These are phyloP conservation scores for Sinocyclocheilus maitianheensis DNA, from an alignment of 2,113 vertebrate genomes.

Conservation along the genomic window DNA sequence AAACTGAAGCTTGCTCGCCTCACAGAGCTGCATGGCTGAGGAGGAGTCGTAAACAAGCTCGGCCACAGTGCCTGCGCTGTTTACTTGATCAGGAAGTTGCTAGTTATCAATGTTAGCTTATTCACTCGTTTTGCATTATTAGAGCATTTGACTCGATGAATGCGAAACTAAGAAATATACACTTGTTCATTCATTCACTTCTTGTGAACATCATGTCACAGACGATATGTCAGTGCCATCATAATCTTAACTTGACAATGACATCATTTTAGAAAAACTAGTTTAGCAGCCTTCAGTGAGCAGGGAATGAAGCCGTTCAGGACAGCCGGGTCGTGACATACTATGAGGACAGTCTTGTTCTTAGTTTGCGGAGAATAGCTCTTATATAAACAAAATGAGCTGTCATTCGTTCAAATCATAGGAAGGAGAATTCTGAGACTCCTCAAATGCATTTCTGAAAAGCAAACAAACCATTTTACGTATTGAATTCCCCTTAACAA, in stretches of 20 bases:
- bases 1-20: slow-evolving; percentile 67
- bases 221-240: not conserved
- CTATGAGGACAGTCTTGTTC: slow-evolving; percentile 2
- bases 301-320: slow-evolving; percentile 4
- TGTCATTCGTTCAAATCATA: not conserved
- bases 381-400: not conserved
- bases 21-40: slow-evolving; percentile 44
- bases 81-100: slow-evolving; percentile 24
- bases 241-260: slow-evolving; percentile 17
- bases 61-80: not conserved
- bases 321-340: not conserved
- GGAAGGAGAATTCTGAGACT: not conserved
- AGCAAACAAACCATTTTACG: not conserved
- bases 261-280: slow-evolving; percentile 14
- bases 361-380: not conserved
- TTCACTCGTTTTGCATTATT: not conserved
- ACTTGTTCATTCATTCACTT: not conserved
- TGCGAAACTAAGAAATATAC: not conserved
- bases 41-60: slow-evolving; percentile 68
- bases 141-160: not conserved
- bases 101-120: not conserved
- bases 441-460: not conserved
- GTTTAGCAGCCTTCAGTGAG: not conserved
- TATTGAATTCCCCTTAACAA: not conserved
- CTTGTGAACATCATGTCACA: not conserved